Evolutionary conservation across 2,113 vertebrate species (phyloP).

Genomic region (Passer domesticus): DNA sequence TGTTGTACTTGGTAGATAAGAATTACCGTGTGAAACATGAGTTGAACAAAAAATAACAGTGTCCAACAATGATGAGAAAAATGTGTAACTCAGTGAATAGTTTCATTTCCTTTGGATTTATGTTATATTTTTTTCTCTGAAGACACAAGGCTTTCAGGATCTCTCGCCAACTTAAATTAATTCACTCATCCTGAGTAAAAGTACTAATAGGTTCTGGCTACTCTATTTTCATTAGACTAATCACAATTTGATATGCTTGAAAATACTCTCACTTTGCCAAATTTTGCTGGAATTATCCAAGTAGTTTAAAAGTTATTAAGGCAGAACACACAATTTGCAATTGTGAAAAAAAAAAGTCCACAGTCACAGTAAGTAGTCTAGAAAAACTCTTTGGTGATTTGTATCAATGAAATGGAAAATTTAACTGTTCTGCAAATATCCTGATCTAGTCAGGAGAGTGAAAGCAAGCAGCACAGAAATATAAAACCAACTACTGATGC

Average conservation of each 20-base stretch:
- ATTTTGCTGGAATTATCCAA: slow-evolving; percentile 35
- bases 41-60: neutral
- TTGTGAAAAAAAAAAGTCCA: neutral
- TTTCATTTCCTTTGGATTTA: neutral
- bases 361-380: neutral
- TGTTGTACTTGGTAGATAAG: neutral
- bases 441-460: neutral
- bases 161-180: neutral
- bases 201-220: slow-evolving; percentile 33
- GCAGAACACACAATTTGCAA: slow-evolving; percentile 7
- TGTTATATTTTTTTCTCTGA: neutral
- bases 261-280: slow-evolving; percentile 9
- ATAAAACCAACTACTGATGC: neutral
- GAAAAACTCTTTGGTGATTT: neutral
- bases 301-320: slow-evolving; percentile 16
- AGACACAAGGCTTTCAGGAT: neutral
- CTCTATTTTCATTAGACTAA: slow-evolving; percentile 49
- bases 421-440: neutral
- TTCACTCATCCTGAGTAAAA: slow-evolving; percentile 1
- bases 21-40: neutral
- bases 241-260: slow-evolving; percentile 18
- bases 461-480: neutral
- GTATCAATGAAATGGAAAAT: neutral
- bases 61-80: neutral
- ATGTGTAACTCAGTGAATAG: neutral